Evolutionary conservation across 2,113 vertebrate genomes (phyloP).

Genomic region (Ptilonorhynchus violaceus): DNA sequence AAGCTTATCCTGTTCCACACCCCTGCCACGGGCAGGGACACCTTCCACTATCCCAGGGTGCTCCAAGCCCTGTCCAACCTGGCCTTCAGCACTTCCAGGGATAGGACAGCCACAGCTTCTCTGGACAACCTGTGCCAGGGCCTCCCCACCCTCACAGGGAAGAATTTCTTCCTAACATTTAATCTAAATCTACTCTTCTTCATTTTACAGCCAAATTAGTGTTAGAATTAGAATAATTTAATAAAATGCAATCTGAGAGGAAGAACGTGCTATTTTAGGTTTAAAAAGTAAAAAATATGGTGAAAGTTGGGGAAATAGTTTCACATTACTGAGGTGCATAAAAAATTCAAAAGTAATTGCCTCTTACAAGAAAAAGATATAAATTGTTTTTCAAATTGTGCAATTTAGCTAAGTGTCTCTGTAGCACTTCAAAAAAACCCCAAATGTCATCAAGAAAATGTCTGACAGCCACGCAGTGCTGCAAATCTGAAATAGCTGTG

Average conservation of each 20-base stretch:
- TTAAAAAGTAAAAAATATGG: neutral
- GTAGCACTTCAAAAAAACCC: rapidly evolving
- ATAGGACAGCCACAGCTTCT: neutral
- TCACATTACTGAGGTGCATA: neutral
- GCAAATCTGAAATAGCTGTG: neutral
- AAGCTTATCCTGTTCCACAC: neutral
- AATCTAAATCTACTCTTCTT: neutral
- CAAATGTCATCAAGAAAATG: neutral
- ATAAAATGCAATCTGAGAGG: neutral
- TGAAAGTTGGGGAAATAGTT: neutral
- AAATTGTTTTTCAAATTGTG: neutral
- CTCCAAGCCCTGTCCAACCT: rapidly evolving
- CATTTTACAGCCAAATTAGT: neutral
- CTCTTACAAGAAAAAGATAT: neutral
- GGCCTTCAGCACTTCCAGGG: neutral
- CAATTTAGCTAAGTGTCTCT: neutral
- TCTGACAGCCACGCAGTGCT: neutral
- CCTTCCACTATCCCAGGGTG: rapidly evolving
- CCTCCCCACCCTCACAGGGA: neutral
- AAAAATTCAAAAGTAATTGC: neutral
- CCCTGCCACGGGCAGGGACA: neutral
- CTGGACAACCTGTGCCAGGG: neutral
- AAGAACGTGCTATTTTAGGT: neutral
- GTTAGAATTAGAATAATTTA: neutral
- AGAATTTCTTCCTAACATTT: neutral